Percentiles rank a stretch among this genome's conserved stretches.
These are phyloP conservation scores for Meriones unguiculatus DNA, from an alignment of 2,113 vertebrate species.

Conservation along the genomic window DNA sequence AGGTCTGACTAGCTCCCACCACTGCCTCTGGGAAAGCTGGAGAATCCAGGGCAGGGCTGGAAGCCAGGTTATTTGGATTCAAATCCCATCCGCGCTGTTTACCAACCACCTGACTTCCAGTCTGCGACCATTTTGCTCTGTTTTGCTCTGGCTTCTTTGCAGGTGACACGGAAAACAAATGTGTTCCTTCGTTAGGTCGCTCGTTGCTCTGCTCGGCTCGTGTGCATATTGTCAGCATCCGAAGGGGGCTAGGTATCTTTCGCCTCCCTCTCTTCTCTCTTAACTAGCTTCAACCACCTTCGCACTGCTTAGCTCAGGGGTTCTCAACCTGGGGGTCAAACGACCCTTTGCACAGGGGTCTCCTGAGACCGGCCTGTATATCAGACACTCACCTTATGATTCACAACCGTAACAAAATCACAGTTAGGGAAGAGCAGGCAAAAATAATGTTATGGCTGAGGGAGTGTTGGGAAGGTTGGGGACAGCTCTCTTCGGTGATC, in stretches of 20 bases:
- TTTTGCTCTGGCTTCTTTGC: not conserved
- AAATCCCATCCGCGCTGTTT: not conserved
- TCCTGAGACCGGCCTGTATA: not conserved
- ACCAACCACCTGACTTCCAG: conserved; percentile 3
- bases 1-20: not conserved
- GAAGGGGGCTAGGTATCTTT: accelerated
- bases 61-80: not conserved
- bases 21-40: not conserved
- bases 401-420: not conserved
- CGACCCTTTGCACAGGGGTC: not conserved
- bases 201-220: not conserved
- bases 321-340: not conserved
- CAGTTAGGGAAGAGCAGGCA: not conserved
- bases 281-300: not conserved
- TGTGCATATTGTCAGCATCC: accelerated
- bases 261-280: not conserved
- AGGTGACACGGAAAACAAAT: not conserved
- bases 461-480: not conserved
- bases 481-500: not conserved
- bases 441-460: not conserved
- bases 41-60: not conserved
- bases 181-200: accelerated
- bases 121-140: not conserved
- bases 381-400: not conserved
- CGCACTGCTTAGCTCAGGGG: not conserved